Conservation (phyloP, 2,797 vertebrate species). For the Pseudochirops cupreus region DNA sequence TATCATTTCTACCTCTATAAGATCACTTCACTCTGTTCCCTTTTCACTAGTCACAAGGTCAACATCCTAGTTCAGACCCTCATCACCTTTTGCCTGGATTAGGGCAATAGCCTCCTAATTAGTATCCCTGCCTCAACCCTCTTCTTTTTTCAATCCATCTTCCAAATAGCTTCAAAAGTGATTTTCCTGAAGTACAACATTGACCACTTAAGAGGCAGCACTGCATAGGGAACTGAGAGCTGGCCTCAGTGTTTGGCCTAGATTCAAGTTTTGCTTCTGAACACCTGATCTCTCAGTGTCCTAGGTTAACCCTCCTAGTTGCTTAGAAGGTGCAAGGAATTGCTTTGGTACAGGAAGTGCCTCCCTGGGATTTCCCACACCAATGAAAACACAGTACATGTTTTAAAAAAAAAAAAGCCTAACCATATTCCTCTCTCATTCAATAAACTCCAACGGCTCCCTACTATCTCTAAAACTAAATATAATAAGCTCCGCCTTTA, state of each 20-base stretch:
- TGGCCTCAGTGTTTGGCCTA: neutral
- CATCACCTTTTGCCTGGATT: neutral
- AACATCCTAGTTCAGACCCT: neutral
- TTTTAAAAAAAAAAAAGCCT: neutral
- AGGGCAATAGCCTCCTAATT: neutral
- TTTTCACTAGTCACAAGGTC: neutral
- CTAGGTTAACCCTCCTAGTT: neutral
- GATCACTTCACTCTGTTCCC: neutral
- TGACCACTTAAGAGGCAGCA: neutral
- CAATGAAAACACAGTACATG: neutral
- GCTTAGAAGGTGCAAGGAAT: neutral
- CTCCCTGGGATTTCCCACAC: neutral
- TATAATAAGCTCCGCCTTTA: neutral
- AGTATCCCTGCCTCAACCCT: neutral
- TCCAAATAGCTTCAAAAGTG: neutral
- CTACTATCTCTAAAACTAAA: neutral
- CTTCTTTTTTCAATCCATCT: neutral
- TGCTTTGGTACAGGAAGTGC: neutral
- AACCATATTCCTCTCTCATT: neutral
- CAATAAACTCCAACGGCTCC: neutral
- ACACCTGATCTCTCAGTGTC: neutral
- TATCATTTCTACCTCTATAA: neutral
- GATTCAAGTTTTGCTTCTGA: neutral
- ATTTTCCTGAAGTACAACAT: neutral
- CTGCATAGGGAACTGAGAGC: neutral